Evolutionary conservation across 2,888 invertebrate species (phyloP), one percentile per base, ranked within the genome.

Genomic region (Cetonia aurata): DNA sequence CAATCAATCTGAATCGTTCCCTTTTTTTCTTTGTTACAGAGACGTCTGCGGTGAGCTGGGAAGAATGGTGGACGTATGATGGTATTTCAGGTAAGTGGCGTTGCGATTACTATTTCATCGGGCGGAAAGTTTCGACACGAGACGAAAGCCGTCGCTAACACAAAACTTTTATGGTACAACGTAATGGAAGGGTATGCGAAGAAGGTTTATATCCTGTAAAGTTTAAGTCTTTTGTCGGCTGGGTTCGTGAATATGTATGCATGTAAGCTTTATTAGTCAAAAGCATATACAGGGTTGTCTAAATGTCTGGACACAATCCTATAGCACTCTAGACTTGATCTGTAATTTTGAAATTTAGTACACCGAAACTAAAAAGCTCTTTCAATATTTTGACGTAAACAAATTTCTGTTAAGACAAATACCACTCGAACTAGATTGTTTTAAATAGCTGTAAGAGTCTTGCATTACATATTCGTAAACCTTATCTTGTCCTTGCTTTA

Each of bases 21-120:
- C 52, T 48, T 70, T 70, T 60, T 83, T 83, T 86, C 84, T 56
- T 86, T 87, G 85, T 90, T 91, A 81, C 89, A 93, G 93, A 89
- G 81, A 89, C 91, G 78, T 87, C 87, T 79, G 91, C 91, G 80
- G 92, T 93, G 81, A 95, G 94, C 86, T 96, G 96, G 96, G 96
- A 96, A 86, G 95, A 95, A 87, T 96, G 96, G 96, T 96, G 96
- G 96, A 96, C 95, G 79, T 96, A 96, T 88, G 96, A 96, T 87
- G 96, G 96, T 76, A 96, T 96, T 86, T 96, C 96, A 88, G 96
- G 96, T 95, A 87, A 91, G 90, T 81, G 60, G 37, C 37, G 37
- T 10, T n/a, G 37, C 50, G 57, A 68, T 68, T 68, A 68, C 67
- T 50, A 57, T 57, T 57, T 56, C 48, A 57, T 25, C 17, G 50